These are phyloP conservation scores for Agrenia bidenticulata DNA, from an alignment of 2,888 invertebrate genomes.

Conservation along the genomic window DNA sequence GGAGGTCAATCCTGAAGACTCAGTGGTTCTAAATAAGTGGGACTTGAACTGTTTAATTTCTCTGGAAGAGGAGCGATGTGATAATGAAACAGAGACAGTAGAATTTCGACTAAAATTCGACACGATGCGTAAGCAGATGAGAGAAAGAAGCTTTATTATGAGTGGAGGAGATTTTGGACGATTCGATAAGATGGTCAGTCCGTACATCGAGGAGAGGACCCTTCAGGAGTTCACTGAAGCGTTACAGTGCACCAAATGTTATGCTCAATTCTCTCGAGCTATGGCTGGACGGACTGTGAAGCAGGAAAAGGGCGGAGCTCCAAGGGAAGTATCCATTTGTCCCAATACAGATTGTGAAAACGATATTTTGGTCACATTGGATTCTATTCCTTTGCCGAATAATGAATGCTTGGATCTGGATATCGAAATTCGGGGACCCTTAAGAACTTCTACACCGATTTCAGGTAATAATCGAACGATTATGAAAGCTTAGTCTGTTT, in stretches of 20 bases:
- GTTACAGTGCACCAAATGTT: constrained; percentile 50
- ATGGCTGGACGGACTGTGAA: constrained; percentile 41
- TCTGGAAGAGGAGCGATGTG: constrained; percentile 43
- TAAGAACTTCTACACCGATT: constrained; percentile 43
- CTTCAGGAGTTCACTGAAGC: constrained; percentile 51
- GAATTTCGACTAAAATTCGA: constrained; percentile 49
- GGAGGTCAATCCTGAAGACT: constrained; percentile 43
- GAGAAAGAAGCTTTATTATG: constrained; percentile 50
- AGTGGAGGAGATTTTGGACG: constrained; percentile 41
- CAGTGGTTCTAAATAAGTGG: constrained; percentile 44
- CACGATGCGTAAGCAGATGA: constrained; percentile 46
- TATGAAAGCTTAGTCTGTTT: too few relatives aligned
- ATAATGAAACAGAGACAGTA: constrained; percentile 49
- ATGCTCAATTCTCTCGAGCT: constrained; percentile 48
- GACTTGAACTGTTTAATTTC: constrained; percentile 47
- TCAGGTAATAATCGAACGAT: too few relatives aligned
- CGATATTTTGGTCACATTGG: constrained; percentile 46
- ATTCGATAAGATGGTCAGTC: constrained; percentile 46
- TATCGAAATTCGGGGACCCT: constrained; percentile 24
- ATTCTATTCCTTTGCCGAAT: constrained; percentile 47
- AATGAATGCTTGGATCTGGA: constrained; percentile 47
- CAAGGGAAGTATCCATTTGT: constrained; percentile 46
- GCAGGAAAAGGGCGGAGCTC: constrained; percentile 38
- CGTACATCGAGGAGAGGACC: constrained; percentile 45
- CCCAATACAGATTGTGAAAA: constrained; percentile 48